phyloP scores from a whole-genome alignment of 2,113 vertebrate genomes.

The Acanthochromis polyacanthus region DNA sequence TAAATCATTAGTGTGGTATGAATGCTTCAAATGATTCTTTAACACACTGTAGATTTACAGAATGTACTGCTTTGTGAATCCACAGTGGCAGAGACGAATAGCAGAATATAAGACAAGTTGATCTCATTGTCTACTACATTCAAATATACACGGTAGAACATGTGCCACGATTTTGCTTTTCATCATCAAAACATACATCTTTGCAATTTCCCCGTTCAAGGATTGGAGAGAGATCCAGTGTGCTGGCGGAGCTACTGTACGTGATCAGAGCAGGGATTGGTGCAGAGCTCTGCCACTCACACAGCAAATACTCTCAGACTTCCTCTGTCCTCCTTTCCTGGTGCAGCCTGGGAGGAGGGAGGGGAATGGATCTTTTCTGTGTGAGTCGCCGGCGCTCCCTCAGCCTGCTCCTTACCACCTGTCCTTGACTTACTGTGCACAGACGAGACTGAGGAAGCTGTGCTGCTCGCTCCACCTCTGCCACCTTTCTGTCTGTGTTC shows the following conservation, averaged over 20 bases:
- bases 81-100: background rate
- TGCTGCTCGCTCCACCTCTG: slow-evolving; percentile 38
- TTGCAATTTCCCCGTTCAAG: slow-evolving; percentile 36
- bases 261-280: slow-evolving; percentile 76
- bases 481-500: slow-evolving; percentile 30
- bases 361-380: slow-evolving; percentile 75
- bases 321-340: slow-evolving; percentile 82
- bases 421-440: slow-evolving; percentile 74
- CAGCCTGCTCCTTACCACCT: slow-evolving; percentile 75
- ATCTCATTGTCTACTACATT: background rate
- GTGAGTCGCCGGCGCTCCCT: slow-evolving; percentile 69
- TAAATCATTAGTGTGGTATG: slow-evolving; percentile 53
- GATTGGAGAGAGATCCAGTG: slow-evolving; percentile 46
- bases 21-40: slow-evolving; percentile 15
- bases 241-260: slow-evolving; percentile 49
- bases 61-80: slow-evolving; percentile 13
- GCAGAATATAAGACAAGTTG: background rate
- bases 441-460: slow-evolving; percentile 49
- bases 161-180: slow-evolving; percentile 48
- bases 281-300: slow-evolving; percentile 69
- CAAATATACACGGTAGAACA: slow-evolving; percentile 16
- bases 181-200: slow-evolving; percentile 42
- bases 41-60: background rate
- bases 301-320: slow-evolving; percentile 70
- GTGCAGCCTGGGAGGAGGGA: slow-evolving; percentile 78